Base-by-base conservation (phyloP, 2,113 vertebrate genomes). In the Peucedramus taeniatus region DNA sequence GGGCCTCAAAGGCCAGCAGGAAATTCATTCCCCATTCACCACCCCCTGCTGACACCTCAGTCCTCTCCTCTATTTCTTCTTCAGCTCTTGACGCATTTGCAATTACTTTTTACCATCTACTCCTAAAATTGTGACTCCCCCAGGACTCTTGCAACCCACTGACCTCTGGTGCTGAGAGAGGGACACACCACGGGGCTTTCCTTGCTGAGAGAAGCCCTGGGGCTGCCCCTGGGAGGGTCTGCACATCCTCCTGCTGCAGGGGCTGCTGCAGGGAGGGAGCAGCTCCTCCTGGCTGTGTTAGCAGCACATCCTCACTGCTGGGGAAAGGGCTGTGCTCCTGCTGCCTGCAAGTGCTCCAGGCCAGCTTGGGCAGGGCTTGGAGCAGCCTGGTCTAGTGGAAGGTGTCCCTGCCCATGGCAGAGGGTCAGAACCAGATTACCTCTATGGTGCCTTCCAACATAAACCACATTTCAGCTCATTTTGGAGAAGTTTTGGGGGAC, bases 211-310 rank as follows among this genome's bases (percentile, higher is more conserved):
- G 31, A 10, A 13, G 53, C 44, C 8, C 60, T 2, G 7, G 44
- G 33, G 56, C 72, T 51, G 76, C 39, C 15, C 1, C 0, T 21
- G 45, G 4, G 18, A n/a, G 45, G 3, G 1, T 10, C 7, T 13
- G 15, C 3, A 2, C 12, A 5, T 20, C 39, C 28, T 22, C 20
- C 40, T 49, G 28, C n/a, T 35, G 51, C 33, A 6, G 44, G 31
- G 28, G 37, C 28, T 28, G 9, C 18, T 3, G 35, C 37, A 7
- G 78, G 5, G 27, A 31, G 72, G 8, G 14, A 26, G 7, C 47
- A 15, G 47, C 51, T 19, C 3, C 0, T 8, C 30, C 37, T 27
- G 20, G 23, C 72, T 18, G 42, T 6, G 24, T 3, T 1, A 7
- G 2, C 2, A 11, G 61, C 66, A 15, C 6, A 23, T 28, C 11